Percentiles rank a stretch among this genome's conserved stretches.
phyloP scores from a whole-genome alignment of 2,888 invertebrate species.

The Erebia ligea region DNA sequence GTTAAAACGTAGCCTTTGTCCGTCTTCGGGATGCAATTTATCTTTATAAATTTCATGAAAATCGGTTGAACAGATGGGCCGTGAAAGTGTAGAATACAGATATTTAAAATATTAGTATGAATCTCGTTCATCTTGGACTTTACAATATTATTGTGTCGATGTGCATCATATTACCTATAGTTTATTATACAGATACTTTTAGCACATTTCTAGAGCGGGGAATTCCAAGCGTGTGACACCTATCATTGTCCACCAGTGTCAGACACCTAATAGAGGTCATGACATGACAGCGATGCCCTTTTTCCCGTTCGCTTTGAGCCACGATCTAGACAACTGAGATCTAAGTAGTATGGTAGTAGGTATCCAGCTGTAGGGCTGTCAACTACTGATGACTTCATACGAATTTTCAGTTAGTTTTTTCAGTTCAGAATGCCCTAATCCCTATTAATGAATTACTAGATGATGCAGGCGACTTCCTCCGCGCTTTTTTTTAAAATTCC shows the following conservation, averaged over 20 bases:
- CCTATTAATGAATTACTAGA: too few relatives aligned
- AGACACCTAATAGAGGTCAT: slow-evolving; percentile 18
- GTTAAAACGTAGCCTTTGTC: neutral
- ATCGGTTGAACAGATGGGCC: neutral
- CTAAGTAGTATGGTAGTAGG: neutral
- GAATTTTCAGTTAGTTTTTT: too few relatives aligned
- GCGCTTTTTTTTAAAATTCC: too few relatives aligned
- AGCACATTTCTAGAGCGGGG: neutral
- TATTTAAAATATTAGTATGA: too few relatives aligned
- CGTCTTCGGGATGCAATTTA: neutral
- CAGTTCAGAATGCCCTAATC: too few relatives aligned
- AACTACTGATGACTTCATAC: neutral
- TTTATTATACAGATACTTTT: too few relatives aligned
- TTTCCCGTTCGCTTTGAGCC: slow-evolving; percentile 43
- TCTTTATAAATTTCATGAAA: neutral
- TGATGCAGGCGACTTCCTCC: too few relatives aligned
- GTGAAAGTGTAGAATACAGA: neutral
- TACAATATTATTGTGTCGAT: neutral
- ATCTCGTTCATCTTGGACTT: too few relatives aligned
- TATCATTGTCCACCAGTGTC: too few relatives aligned
- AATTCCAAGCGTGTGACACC: neutral
- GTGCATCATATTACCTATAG: neutral
- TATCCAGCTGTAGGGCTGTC: slow-evolving; percentile 35
- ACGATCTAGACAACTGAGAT: slow-evolving; percentile 38
- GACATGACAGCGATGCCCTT: slow-evolving; percentile 40